Base-by-base conservation (phyloP, 1,140 invertebrate genomes). In the Lamellibrachia luymesi region DNA sequence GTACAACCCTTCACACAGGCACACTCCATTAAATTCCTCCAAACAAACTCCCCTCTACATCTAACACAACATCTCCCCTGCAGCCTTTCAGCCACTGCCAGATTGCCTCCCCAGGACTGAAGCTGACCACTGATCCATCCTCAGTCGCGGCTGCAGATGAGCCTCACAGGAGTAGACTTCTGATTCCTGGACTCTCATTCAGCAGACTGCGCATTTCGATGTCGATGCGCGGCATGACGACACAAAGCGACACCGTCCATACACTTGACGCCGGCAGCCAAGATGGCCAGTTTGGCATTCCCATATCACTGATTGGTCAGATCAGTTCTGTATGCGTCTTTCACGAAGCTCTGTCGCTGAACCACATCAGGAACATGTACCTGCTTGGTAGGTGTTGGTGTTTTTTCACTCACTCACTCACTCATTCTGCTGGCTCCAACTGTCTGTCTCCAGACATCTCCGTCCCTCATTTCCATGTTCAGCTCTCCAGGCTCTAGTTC, bases 201-300 rank as follows among this genome's bases (percentile, higher is more conserved):
- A 95, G 94, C 92, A 93, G 93, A 5, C 91, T 95, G 89, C 94
- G 64, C 64, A 80, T 80, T 80, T 22, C 64, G 17, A 80, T 95
- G 91, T 93, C 94, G 56, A 91, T 92, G 49, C 92, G 92, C 5
- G 64, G 64, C 64, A 92, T 51, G 38, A 56, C 94, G n/a, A 52
- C 52, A 22, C 93, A 97, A 91, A 91, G 90, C 95, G 96, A 97
- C 4, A 96, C 96, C 94, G 96, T 97, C 0, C 96, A 96, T 93
- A 96, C 96, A 92, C 96, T 97, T 93, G 96, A 96, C 0, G 95
- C 95, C 38, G 97, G 97, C 10, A 96, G 96, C 94, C 97, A 97
- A 95, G 97, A 97, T 92, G 95, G 95, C 1, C 97, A 96, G 94
- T 95, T 94, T 94, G 97, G 97, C 0, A 95, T 95, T 92, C 96